Conservation (phyloP, 2,113 vertebrate genomes). For the Phocoena phocoena region DNA sequence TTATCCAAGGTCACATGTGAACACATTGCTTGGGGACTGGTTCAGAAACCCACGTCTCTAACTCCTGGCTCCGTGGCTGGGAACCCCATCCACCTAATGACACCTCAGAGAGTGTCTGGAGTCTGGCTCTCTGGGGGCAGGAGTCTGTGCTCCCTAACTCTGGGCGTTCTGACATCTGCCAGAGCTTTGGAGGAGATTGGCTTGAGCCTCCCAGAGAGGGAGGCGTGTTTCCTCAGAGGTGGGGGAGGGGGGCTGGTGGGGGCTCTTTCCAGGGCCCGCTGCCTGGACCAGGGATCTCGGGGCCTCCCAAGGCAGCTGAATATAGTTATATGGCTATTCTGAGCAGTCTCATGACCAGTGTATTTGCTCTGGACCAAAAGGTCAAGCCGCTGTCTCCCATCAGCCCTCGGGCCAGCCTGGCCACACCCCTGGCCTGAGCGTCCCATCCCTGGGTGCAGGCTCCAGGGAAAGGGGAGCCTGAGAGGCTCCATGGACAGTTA, state of each 20-base stretch:
- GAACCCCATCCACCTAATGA: neutral
- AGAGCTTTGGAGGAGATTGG: conserved; percentile 28
- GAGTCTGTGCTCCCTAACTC: neutral
- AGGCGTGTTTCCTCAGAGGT: neutral
- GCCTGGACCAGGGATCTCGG: conserved; percentile 33
- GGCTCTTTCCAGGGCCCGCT: neutral
- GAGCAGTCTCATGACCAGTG: conserved; percentile 71
- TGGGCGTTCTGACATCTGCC: neutral
- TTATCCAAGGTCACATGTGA: neutral
- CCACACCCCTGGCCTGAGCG: neutral
- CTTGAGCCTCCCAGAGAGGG: neutral
- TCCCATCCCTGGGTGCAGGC: neutral
- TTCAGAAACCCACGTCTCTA: neutral
- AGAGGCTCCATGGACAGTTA: neutral
- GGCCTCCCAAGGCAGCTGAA: conserved; percentile 71
- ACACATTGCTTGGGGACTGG: neutral
- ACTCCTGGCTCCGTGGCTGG: neutral
- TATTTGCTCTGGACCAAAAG: conserved; percentile 68
- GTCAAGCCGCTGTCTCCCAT: conserved; percentile 46
- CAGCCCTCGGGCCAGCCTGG: conserved; percentile 15
- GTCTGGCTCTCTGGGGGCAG: neutral
- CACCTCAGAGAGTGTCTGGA: neutral
- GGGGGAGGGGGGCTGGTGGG: neutral
- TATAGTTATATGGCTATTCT: conserved; percentile 76
- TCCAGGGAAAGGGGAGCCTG: neutral